Base-by-base conservation (phyloP, 2,113 vertebrate species). In the Campylomormyrus numenius region DNA sequence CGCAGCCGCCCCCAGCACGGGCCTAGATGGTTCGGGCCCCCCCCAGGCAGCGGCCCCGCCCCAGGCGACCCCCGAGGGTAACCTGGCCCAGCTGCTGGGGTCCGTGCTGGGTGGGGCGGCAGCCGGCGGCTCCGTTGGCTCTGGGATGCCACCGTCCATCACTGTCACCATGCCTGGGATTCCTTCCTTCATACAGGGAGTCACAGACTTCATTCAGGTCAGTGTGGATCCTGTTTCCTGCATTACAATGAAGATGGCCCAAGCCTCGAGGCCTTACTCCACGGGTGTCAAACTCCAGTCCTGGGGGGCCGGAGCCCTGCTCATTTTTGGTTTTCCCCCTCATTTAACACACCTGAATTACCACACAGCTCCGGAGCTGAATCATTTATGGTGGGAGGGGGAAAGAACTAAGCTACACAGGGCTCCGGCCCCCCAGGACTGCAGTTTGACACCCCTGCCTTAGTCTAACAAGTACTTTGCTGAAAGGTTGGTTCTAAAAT, bases 121-220 rank as follows among this genome's bases (percentile, higher is more conserved):
- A 1, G 96, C 6, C 94, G 95, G 90, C 0, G 90, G 84, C 15
- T 94, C 91, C 0, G 92, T 92, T 1, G 94, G 92, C 1, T 92
- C 95, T 3, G 85, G 77, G 86, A 95, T 94, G 88, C 88, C 96
- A 39, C 96, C 97, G 0, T 97, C 97, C 6, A 96, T 98, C 90
- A 97, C 97, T 0, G 96, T 98, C 91, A 97, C 97, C 0, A 96
- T 97, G 91, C 97, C 97, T 1, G 97, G 97, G 0, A 95, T 98
- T 42, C 97, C 97, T 0, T 95, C 96, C 50, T 97, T 98, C 91
- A 95, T 98, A 83, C 97, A 98, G 92, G 97, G 97, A 90, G 95
- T 98, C 92, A 96, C 95, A 1, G 97, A 98, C 31, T 97, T 98
- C 90, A 94, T 98, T 91, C 94, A 95, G 93, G 95, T 95, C 24